Evolutionary conservation across 2,113 vertebrate genomes (phyloP).

Genomic region (Sarotherodon lohbergeri): DNA sequence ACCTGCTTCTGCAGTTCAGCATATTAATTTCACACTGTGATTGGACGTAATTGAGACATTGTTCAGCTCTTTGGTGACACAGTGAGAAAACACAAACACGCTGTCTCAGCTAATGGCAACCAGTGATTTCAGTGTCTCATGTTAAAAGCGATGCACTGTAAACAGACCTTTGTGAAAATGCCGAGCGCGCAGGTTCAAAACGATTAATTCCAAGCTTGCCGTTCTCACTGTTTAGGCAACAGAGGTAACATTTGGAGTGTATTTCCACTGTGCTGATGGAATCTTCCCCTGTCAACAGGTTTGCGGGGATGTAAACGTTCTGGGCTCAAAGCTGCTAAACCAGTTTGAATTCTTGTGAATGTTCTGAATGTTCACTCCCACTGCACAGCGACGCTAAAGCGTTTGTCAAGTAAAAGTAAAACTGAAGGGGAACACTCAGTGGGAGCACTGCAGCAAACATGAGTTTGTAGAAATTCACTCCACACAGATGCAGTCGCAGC

Average conservation of each 20-base stretch:
- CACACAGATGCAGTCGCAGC: background rate
- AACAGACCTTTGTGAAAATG: background rate
- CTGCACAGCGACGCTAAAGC: background rate
- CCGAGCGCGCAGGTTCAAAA: background rate
- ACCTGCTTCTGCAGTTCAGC: background rate
- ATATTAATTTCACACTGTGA: background rate
- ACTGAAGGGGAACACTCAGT: background rate
- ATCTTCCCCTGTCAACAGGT: background rate
- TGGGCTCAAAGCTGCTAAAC: background rate
- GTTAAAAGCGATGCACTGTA: background rate
- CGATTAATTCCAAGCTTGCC: background rate
- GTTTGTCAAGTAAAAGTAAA: background rate
- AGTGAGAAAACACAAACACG: background rate
- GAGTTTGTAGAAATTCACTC: background rate
- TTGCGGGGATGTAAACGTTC: background rate
- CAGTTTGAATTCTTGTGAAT: background rate
- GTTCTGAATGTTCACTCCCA: background rate
- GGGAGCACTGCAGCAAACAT: background rate
- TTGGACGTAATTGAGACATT: background rate
- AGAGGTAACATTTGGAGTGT: background rate
- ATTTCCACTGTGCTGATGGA: background rate
- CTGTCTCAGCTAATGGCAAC: background rate
- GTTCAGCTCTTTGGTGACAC: background rate
- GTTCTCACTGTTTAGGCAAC: conserved; percentile 18
- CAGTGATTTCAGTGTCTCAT: background rate